Evolutionary conservation across 2,888 invertebrate species (phyloP).

Genomic region (Hypsopygia costalis): DNA sequence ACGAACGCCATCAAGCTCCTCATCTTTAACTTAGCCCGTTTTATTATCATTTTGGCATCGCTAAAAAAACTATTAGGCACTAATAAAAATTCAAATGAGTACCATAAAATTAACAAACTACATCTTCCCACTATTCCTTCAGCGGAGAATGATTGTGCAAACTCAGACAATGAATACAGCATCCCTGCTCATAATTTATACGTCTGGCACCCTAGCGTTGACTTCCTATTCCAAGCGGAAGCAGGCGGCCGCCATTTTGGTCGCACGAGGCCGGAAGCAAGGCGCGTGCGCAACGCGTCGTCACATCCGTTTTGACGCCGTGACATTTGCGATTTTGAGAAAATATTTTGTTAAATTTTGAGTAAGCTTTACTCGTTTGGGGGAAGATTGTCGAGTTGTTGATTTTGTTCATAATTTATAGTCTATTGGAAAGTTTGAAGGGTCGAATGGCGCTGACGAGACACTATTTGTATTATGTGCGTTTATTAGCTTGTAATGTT

Average conservation of each 20-base stretch:
- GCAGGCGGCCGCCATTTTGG: slow-evolving; percentile 74
- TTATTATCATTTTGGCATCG: neutral
- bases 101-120: slow-evolving; percentile 8
- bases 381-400: slow-evolving; percentile 11
- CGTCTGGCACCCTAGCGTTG: slow-evolving; percentile 51
- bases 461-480: no score
- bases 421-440: neutral
- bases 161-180: slow-evolving; percentile 51
- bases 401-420: slow-evolving; percentile 5
- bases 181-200: slow-evolving; percentile 67
- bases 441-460: no score
- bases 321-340: slow-evolving; percentile 59
- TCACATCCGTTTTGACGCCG: slow-evolving; percentile 60
- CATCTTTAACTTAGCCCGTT: no score
- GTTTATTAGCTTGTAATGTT: no score
- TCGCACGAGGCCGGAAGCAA: slow-evolving; percentile 72
- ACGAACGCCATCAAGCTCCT: no score
- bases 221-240: slow-evolving; percentile 58
- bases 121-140: slow-evolving; percentile 14
- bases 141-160: slow-evolving; percentile 50
- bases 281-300: slow-evolving; percentile 70
- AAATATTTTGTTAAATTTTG: slow-evolving; percentile 55
- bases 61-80: neutral
- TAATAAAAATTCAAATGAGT: slow-evolving; percentile 3
- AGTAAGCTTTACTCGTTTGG: slow-evolving; percentile 15